Percentiles rank a stretch among this genome's conserved stretches.
Evolutionary conservation across 2,888 invertebrate species (phyloP).

Genomic region (Heliconius erato): DNA sequence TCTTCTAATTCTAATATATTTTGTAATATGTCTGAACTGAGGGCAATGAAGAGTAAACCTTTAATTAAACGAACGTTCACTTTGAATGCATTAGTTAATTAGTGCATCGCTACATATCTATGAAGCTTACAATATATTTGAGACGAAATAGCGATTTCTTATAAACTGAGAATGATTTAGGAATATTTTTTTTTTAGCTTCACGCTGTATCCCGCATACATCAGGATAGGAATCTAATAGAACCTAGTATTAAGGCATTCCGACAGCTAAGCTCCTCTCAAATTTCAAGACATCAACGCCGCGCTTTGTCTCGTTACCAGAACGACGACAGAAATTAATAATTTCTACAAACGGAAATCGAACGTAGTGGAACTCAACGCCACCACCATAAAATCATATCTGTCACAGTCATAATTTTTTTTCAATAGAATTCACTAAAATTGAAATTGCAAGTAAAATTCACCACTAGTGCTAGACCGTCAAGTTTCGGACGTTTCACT

Average conservation of each 20-base stretch:
- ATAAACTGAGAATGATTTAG: not conserved
- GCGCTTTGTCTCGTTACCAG: not conserved
- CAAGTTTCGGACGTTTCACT: constrained; percentile 31
- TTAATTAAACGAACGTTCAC: constrained; percentile 31
- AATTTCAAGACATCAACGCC: no score
- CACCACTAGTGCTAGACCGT: not conserved
- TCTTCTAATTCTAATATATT: not conserved
- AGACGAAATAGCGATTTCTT: not conserved
- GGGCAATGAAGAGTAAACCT: constrained; percentile 16
- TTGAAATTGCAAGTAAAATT: not conserved
- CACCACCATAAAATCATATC: no score
- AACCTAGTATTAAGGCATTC: not conserved
- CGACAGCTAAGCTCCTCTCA: not conserved
- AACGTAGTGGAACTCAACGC: not conserved
- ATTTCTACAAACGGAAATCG: not conserved
- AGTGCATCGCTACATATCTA: constrained; percentile 17
- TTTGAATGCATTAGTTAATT: constrained; percentile 19
- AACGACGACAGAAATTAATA: not conserved
- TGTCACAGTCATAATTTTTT: no score
- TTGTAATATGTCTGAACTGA: constrained; percentile 8
- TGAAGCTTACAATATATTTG: not conserved
- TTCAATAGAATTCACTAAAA: not conserved
- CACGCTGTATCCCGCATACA: not conserved
- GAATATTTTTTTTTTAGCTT: not conserved
- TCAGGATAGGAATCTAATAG: not conserved